Evolutionary conservation across 1,140 invertebrate species (phyloP).

Genomic region (Rhyacophila brunnea): DNA sequence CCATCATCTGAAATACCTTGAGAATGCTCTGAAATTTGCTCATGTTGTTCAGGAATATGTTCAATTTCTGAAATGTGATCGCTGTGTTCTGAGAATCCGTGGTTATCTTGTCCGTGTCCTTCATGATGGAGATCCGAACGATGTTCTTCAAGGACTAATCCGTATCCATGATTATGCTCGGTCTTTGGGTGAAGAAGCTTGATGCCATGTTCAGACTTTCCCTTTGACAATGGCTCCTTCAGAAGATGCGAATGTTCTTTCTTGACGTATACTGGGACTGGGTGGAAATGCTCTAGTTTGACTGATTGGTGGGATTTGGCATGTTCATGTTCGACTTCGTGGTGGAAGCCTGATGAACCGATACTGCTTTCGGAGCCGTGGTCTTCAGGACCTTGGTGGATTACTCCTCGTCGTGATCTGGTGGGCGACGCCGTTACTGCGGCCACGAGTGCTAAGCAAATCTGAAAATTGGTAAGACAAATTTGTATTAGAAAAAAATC

Average conservation of each 20-base stretch:
- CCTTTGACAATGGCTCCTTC: slow-evolving; percentile 61
- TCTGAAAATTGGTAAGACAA: slow-evolving; percentile 37
- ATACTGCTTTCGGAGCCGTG: slow-evolving; percentile 45
- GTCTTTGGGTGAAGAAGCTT: slow-evolving; percentile 60
- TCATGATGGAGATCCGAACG: slow-evolving; percentile 55
- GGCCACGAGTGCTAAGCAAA: slow-evolving; percentile 51
- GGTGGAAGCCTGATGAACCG: slow-evolving; percentile 57
- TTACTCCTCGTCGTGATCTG: slow-evolving; percentile 39
- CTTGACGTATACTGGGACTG: slow-evolving; percentile 64
- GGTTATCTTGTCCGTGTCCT: slow-evolving; percentile 43
- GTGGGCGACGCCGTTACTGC: slow-evolving; percentile 45
- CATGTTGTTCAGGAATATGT: slow-evolving; percentile 24
- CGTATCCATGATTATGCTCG: slow-evolving; percentile 56
- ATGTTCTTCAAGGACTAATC: slow-evolving; percentile 58
- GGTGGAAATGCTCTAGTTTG: slow-evolving; percentile 64
- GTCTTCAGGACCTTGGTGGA: slow-evolving; percentile 49
- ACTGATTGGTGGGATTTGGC: slow-evolving; percentile 65
- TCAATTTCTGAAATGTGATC: slow-evolving; percentile 41
- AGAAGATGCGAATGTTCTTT: slow-evolving; percentile 62
- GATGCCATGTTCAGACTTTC: slow-evolving; percentile 57
- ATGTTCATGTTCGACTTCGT: slow-evolving; percentile 60
- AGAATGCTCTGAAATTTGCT: neutral
- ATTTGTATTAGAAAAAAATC: no score
- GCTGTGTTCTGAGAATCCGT: slow-evolving; percentile 41
- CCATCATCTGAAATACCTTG: neutral